These are phyloP conservation scores for Setophaga kirtlandii DNA, from an alignment of 2,113 vertebrate genomes.

Conservation along the genomic window DNA sequence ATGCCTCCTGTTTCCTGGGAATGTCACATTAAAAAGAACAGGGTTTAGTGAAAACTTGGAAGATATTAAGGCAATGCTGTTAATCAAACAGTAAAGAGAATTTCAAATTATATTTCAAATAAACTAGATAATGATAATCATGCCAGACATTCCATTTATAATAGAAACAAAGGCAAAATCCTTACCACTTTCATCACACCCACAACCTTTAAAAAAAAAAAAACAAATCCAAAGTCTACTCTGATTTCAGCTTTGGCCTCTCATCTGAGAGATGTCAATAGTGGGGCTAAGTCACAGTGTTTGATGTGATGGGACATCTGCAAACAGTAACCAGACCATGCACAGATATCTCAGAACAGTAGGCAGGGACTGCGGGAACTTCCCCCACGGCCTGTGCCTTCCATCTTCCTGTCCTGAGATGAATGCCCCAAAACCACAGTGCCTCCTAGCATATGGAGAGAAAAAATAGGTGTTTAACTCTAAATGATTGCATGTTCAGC, in stretches of 20 bases:
- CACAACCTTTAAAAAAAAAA: not conserved
- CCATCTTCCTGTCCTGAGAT: not conserved
- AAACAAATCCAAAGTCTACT: not conserved
- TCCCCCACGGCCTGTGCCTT: fast-evolving
- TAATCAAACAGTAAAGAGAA: conserved; percentile 47
- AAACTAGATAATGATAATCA: not conserved
- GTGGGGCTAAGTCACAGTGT: not conserved
- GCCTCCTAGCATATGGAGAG: fast-evolving
- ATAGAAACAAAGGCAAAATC: not conserved
- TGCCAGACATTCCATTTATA: not conserved
- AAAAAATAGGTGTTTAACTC: fast-evolving
- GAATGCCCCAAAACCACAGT: not conserved
- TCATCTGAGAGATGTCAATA: not conserved
- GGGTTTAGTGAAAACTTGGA: conserved; percentile 23
- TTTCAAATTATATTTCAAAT: conserved; percentile 22
- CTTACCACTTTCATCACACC: not conserved
- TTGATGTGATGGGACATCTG: not conserved
- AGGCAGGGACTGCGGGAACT: not conserved
- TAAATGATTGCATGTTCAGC: not conserved
- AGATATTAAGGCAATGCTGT: conserved; percentile 1
- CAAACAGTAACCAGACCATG: not conserved
- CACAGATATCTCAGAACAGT: not conserved
- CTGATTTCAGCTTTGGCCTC: not conserved
- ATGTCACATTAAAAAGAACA: not conserved
- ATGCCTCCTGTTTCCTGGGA: conserved; percentile 51